These are phyloP conservation scores for Lophura nycthemera DNA, from an alignment of 2,113 vertebrate genomes.

Conservation along the genomic window DNA sequence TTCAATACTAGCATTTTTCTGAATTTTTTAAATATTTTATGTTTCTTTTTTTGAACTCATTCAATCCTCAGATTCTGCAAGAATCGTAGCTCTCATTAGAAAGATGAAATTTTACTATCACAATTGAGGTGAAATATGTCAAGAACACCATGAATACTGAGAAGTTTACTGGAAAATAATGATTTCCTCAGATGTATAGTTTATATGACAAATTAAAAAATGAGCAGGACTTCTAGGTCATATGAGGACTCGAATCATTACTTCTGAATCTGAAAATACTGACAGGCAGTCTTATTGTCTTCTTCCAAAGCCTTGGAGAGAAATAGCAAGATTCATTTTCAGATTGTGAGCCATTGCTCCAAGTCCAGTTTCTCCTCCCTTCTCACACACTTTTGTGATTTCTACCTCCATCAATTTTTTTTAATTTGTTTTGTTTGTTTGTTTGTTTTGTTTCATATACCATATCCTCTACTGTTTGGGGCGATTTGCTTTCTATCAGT, in stretches of 20 bases:
- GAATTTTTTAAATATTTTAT: not conserved
- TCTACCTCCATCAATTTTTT: not conserved
- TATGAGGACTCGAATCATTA: fast-evolving
- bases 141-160: not conserved
- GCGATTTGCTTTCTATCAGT: not conserved
- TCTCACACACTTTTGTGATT: not conserved
- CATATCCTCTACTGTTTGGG: not conserved
- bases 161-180: not conserved
- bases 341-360: not conserved
- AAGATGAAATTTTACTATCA: not conserved
- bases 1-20: not conserved
- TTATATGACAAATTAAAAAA: not conserved
- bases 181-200: not conserved
- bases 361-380: not conserved
- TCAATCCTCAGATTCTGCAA: not conserved
- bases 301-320: not conserved
- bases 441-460: not conserved
- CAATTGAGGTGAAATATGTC: not conserved
- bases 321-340: not conserved
- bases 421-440: not conserved
- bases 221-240: not conserved
- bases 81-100: not conserved
- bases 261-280: not conserved
- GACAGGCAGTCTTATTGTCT: not conserved
- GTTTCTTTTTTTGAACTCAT: not conserved